Percentiles rank a stretch among this genome's conserved stretches.
These are phyloP conservation scores for Tachysurus vachellii DNA, from an alignment of 2,113 vertebrate genomes.

Conservation along the genomic window DNA sequence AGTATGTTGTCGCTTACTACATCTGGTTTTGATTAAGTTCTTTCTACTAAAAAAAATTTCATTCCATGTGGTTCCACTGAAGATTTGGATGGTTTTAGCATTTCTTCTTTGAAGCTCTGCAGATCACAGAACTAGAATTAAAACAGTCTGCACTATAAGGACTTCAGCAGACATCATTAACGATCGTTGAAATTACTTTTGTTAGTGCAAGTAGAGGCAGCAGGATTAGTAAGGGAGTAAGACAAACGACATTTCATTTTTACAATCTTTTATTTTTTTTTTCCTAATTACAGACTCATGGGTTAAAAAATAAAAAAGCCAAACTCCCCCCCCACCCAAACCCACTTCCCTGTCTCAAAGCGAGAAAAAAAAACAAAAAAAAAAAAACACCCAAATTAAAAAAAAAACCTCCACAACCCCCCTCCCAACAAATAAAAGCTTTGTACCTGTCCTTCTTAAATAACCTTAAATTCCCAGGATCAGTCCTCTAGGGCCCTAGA, in stretches of 20 bases:
- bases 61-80: background rate
- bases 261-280: constrained; percentile 79
- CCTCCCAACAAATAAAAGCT: constrained; percentile 64
- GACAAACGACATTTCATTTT: constrained; percentile 62
- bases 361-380: constrained; percentile 48
- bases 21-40: background rate
- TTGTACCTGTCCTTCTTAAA: constrained; percentile 60
- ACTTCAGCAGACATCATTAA: too few species aligned
- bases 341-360: constrained; percentile 62
- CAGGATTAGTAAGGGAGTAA: background rate
- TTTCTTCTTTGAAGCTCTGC: background rate
- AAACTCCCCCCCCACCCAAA: constrained; percentile 64
- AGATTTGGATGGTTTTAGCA: background rate
- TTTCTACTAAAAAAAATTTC: background rate
- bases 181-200: too few species aligned
- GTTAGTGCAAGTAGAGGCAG: too few species aligned
- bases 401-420: constrained; percentile 59
- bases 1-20: too few species aligned
- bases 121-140: background rate
- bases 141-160: too few species aligned
- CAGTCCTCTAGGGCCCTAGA: constrained; percentile 58
- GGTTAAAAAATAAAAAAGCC: constrained; percentile 80
- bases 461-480: constrained; percentile 60
- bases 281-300: constrained; percentile 80
- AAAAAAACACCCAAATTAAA: constrained; percentile 24